Evolutionary conservation across 2,888 invertebrate genomes (phyloP), one percentile per base, ranked within the genome.

Genomic region (Drosophila acutilabella): DNA sequence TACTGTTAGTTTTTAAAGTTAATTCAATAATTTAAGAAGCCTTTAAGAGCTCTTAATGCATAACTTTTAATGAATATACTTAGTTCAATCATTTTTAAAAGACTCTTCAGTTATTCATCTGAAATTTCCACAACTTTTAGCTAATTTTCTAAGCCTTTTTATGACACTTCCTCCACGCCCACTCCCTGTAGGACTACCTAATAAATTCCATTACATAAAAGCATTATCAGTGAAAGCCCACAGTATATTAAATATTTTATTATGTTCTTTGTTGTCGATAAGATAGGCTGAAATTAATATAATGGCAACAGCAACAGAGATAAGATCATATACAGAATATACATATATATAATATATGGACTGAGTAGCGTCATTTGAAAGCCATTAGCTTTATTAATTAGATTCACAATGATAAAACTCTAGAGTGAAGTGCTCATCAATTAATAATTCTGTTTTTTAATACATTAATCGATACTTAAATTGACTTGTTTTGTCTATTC

Each of bases 181-280:
- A 33, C 41, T 2, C 11, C 30, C 7, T 26, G 30, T 30, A 8
- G 0, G 13, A 36, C 36, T 16, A n/a, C 52, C 54, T 53, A 71
- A 36, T 62, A 54, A 64, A 73, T 71, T 71, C 36, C n/a, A 45
- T 38, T 36, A 36, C 38, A 13, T n/a, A 14, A 40, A 11, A 18
- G 36, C 41, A 23, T 64, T 72, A 77, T 74, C 72, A 20, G n/a
- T n/a, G 2, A 13, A 44, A 33, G 41, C 11, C 7, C 2, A 41
- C 5, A 53, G 38, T 50, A 23, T 58, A 65, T 52, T 66, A 40
- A 78, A 61, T 61, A 78, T 66, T 73, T 42, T 40, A 73, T 66
- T 52, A 52, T 47, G 40, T 78, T 64, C 23, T 38, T 11, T 50
- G 45, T 14, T 54, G 38, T 20, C 20, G 61, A 62, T 62, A 62